Percentiles rank a stretch among this genome's conserved stretches.
phyloP scores from a whole-genome alignment of 2,888 invertebrate species.

The Cloeon dipterum region DNA sequence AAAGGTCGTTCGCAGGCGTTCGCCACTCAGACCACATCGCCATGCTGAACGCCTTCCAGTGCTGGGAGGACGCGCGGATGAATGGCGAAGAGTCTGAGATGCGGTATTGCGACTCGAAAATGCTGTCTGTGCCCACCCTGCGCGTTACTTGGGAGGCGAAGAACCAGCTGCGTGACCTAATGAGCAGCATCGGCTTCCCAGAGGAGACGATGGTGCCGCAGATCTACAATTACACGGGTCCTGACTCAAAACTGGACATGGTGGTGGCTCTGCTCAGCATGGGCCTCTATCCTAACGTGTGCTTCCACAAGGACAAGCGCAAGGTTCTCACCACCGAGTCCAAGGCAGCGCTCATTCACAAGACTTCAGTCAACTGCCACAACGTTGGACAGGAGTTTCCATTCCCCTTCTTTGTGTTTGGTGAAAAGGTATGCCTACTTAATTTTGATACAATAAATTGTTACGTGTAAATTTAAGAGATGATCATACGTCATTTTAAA shows the following conservation, averaged over 20 bases:
- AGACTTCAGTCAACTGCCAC: slow-evolving; percentile 87
- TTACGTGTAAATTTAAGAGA: too few relatives aligned
- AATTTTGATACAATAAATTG: too few relatives aligned
- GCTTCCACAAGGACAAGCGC: slow-evolving; percentile 83
- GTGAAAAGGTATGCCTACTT: slow-evolving; percentile 55
- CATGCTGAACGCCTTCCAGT: slow-evolving; percentile 75
- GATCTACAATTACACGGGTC: slow-evolving; percentile 47
- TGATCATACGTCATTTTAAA: too few relatives aligned
- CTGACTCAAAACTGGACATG: slow-evolving; percentile 59
- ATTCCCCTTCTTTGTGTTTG: slow-evolving; percentile 91
- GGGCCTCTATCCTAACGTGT: slow-evolving; percentile 93
- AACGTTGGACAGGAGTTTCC: slow-evolving; percentile 64
- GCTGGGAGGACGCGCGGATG: slow-evolving; percentile 26
- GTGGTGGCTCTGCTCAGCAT: slow-evolving; percentile 66
- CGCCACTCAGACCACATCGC: slow-evolving; percentile 89
- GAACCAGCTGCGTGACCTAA: slow-evolving; percentile 40
- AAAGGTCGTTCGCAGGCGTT: slow-evolving; percentile 66
- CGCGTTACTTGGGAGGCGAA: slow-evolving; percentile 84
- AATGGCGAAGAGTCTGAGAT: slow-evolving; percentile 38
- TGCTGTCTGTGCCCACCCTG: slow-evolving; percentile 69
- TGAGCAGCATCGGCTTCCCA: slow-evolving; percentile 62
- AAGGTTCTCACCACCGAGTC: slow-evolving; percentile 90
- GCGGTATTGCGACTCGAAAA: slow-evolving; percentile 77
- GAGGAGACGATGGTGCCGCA: slow-evolving; percentile 62
- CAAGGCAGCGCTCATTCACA: slow-evolving; percentile 84